Evolutionary conservation across 2,113 vertebrate genomes (phyloP), one percentile per base, ranked within the genome.

Genomic region (Eupsittula cactorum): DNA sequence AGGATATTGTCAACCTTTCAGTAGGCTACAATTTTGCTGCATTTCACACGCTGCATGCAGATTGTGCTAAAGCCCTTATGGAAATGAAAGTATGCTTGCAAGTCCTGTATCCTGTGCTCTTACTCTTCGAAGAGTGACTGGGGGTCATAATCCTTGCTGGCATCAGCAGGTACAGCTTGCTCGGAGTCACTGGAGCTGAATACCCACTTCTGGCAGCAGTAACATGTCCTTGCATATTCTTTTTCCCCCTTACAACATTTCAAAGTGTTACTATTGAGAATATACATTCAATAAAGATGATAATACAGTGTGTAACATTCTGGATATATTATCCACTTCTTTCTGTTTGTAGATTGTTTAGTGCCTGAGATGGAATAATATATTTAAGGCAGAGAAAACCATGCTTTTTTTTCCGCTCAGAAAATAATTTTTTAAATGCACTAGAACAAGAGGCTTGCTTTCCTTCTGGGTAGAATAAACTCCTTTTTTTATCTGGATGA

Each of bases 1-100:
- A 96, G 83, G 83, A 93, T 86, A 92, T 70, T 94, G 88, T 74
- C 90, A 96, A 73, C 78, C 87, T 91, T 95, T 93, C 86, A 69
- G 57, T 49, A 64, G n/a, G 74, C 65, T 84, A 87, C 57, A 82
- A 19, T 93, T 93, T 83, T 93, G 44, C 60, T 2, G 2, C 35
- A 25, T 92, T 96, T 95, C 77, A 76, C 44, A 79, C 13, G 8
- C 60, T 82, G 86, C 47, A 93, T 86, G 83, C 47, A 91, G 90
- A 91, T 88, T 92, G 69, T 82, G 62, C 80, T 89, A 69, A 88
- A 95, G 70, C 47, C 68, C 49, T 82, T 82, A 31, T 41, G 52
- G 69, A 93, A 96, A 88, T 62, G 83, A 69, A 90, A 82, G 29
- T 78, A 52, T 55, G n/a, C 68, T 83, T 83, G 24, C 10, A 4